A percentile compares a stretch with the other conserved stretches of the same genome.
These are phyloP conservation scores for Cenopis cana DNA, from an alignment of 2,888 invertebrate genomes.

Conservation along the genomic window DNA sequence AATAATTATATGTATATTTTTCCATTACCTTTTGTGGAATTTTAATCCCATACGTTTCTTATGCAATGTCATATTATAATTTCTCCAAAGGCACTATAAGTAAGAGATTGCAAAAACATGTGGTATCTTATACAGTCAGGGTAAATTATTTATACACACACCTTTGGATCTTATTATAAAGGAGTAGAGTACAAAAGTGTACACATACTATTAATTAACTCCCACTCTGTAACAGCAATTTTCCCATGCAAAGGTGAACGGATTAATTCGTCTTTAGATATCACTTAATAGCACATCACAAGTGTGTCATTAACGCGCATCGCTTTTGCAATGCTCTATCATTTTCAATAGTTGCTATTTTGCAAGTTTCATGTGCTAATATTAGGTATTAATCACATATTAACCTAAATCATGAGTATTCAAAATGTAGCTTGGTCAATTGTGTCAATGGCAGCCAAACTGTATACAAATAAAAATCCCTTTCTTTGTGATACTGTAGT, in stretches of 20 bases:
- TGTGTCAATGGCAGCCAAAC: no score
- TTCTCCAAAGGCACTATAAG: constrained; percentile 15
- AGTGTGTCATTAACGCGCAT: constrained; percentile 54
- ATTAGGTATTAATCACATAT: background rate
- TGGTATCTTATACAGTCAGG: no score
- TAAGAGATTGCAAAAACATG: constrained; percentile 27
- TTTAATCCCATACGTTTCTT: no score
- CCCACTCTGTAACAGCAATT: constrained; percentile 54
- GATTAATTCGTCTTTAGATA: constrained; percentile 61
- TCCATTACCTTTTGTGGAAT: no score
- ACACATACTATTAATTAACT: no score
- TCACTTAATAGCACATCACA: constrained; percentile 56
- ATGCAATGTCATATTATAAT: background rate
- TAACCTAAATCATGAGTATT: background rate
- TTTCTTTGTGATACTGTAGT: no score
- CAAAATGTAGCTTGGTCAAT: background rate
- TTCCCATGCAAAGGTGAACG: constrained; percentile 76
- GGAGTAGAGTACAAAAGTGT: no score
- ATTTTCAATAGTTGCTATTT: constrained; percentile 39
- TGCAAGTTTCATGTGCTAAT: constrained; percentile 33
- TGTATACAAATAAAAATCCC: no score
- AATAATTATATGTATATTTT: no score
- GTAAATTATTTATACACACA: no score
- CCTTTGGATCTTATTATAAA: no score
- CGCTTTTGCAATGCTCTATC: constrained; percentile 54